A percentile compares a stretch with the other conserved stretches of the same genome.
These are phyloP conservation scores for Pediacus dermestoides DNA, from an alignment of 2,888 invertebrate species.

Conservation along the genomic window DNA sequence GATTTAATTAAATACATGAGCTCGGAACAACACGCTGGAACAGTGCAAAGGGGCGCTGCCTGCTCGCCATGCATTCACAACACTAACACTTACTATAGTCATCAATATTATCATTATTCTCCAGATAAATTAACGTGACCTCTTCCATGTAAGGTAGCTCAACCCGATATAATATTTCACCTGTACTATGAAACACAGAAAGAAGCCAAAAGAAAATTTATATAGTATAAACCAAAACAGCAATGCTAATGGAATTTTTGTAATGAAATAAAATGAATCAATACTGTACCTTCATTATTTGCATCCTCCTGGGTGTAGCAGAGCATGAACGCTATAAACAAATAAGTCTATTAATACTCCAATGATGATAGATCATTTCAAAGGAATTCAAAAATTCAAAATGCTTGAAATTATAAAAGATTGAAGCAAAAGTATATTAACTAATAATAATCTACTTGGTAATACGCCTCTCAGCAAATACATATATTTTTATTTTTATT, in stretches of 20 bases:
- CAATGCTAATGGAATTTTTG: conserved; percentile 18
- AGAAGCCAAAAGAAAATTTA: conserved; percentile 51
- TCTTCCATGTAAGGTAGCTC: conserved; percentile 92
- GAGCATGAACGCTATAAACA: conserved; percentile 88
- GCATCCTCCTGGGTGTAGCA: conserved; percentile 91
- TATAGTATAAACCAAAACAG: conserved; percentile 46
- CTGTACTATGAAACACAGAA: conserved; percentile 59
- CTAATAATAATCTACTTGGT: no score
- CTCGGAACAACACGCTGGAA: conserved; percentile 28
- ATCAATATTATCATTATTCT: conserved; percentile 67
- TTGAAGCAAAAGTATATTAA: no score
- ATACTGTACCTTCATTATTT: conserved; percentile 78
- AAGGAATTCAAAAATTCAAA: no score
- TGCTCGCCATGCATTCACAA: conserved; percentile 57
- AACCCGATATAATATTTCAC: conserved; percentile 91
- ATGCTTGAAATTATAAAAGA: no score
- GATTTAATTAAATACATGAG: conserved; percentile 2
- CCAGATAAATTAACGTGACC: conserved; percentile 91
- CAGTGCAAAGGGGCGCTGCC: conserved; percentile 32
- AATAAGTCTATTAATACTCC: conserved; percentile 29
- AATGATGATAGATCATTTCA: no score
- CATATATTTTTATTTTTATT: no score
- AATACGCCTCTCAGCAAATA: no score
- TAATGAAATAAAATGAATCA: conserved; percentile 32
- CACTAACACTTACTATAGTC: conserved; percentile 65